These are phyloP conservation scores for Sialis fuliginosa DNA, from an alignment of 2,888 invertebrate species.

Conservation along the genomic window DNA sequence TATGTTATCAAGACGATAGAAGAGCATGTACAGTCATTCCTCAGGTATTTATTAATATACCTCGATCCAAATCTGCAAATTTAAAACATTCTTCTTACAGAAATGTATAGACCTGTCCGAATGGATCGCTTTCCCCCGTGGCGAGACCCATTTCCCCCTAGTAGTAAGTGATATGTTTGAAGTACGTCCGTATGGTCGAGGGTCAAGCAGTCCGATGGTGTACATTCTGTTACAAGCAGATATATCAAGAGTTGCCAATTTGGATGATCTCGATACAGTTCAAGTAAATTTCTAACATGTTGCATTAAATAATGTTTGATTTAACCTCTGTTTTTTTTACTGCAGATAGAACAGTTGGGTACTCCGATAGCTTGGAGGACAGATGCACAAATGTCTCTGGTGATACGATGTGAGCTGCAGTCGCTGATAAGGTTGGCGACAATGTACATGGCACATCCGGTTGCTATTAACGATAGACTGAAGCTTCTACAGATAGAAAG, in stretches of 20 bases:
- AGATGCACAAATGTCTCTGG: slow-evolving; percentile 51
- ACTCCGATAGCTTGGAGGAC: slow-evolving; percentile 65
- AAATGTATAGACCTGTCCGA: slow-evolving; percentile 26
- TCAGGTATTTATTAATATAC: slow-evolving; percentile 24
- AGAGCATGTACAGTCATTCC: slow-evolving; percentile 36
- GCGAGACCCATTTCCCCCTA: slow-evolving; percentile 23
- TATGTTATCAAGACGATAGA: slow-evolving; percentile 33
- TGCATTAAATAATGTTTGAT: not conserved
- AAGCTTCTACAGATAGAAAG: slow-evolving; percentile 61
- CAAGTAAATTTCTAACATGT: not conserved
- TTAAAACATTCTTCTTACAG: slow-evolving; percentile 14
- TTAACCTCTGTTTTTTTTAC: not conserved
- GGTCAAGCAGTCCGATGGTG: slow-evolving; percentile 13
- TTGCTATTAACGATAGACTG: slow-evolving; percentile 60
- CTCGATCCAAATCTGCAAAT: not conserved
- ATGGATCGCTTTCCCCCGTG: slow-evolving; percentile 24
- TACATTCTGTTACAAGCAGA: slow-evolving; percentile 24
- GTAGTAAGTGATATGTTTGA: slow-evolving; percentile 14
- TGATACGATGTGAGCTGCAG: slow-evolving; percentile 60
- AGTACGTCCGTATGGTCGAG: slow-evolving; percentile 13
- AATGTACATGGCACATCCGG: slow-evolving; percentile 50
- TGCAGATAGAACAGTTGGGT: slow-evolving; percentile 62
- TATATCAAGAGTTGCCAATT: slow-evolving; percentile 10
- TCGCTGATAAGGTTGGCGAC: slow-evolving; percentile 54
- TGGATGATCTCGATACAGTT: slow-evolving; percentile 4